phyloP scores from a whole-genome alignment of 2,113 vertebrate genomes.

The Neogobius melanostomus region DNA sequence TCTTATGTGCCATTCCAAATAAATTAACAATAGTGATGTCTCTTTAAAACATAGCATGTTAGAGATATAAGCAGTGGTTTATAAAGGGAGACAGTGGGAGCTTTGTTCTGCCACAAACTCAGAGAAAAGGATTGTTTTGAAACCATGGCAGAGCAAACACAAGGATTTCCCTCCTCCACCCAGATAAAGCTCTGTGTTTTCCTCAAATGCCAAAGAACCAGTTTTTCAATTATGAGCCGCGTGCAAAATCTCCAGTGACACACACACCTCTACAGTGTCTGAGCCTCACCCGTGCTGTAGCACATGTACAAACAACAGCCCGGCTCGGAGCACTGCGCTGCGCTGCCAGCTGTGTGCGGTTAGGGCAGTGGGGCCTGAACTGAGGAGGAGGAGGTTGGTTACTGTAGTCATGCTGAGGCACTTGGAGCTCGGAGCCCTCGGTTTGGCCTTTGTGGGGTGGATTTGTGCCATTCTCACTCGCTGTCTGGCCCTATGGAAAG shows the following conservation, averaged over 20 bases:
- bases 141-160: slow-evolving; percentile 68
- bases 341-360: slow-evolving; percentile 39
- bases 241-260: slow-evolving; percentile 27
- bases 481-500: slow-evolving; percentile 87
- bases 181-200: slow-evolving; percentile 24
- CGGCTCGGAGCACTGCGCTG: slow-evolving; percentile 14
- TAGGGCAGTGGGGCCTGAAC: slow-evolving; percentile 23
- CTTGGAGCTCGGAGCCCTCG: slow-evolving; percentile 63
- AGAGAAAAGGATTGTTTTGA: slow-evolving; percentile 64
- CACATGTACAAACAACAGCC: slow-evolving; percentile 38
- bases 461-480: slow-evolving; percentile 78
- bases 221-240: slow-evolving; percentile 41
- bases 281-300: slow-evolving; percentile 33
- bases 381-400: slow-evolving; percentile 16
- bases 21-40: neutral
- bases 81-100: slow-evolving; percentile 35
- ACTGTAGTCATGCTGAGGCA: slow-evolving; percentile 60
- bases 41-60: slow-evolving; percentile 26
- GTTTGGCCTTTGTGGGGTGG: slow-evolving; percentile 66
- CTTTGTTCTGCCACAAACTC: slow-evolving; percentile 49
- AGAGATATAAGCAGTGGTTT: slow-evolving; percentile 1
- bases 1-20: neutral
- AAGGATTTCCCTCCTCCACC: slow-evolving; percentile 56
- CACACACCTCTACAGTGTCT: slow-evolving; percentile 11
- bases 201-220: slow-evolving; percentile 58